Base-by-base conservation (phyloP, 2,113 vertebrate genomes). In the Okapia johnstoni region DNA sequence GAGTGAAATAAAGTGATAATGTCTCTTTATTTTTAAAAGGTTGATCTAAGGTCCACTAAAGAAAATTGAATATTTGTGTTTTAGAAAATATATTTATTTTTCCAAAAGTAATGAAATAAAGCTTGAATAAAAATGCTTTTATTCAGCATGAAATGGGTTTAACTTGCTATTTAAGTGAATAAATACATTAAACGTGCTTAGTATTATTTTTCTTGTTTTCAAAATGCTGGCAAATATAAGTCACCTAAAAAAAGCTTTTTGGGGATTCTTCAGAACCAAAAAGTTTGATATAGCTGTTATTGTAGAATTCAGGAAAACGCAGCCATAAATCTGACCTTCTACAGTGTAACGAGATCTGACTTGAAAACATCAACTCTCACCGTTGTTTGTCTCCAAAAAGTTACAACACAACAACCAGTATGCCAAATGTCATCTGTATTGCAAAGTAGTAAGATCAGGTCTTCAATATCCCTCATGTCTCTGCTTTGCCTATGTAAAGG, bases 121-220 rank as follows among this genome's bases (percentile, higher is more conserved):
- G n/a, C n/a, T n/a, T n/a, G n/a, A n/a, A n/a, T n/a, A n/a, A n/a
- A n/a, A n/a, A n/a, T n/a, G n/a, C n/a, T n/a, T n/a, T 90, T 77
- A 40, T 57, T 90, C 61, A 83, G 16, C 36, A 90, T 76, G 14
- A 92, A 93, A 54, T 40, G 2, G 1, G 7, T 25, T 54, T 73
- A 60, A 50, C 6, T 70, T 93, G 13, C 14, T 70, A 30, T 92
- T 60, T 76, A n/a, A 96, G 21, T 57, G 14, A 95, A 94, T 61
- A 30, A 77, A 73, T 92, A 26, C 30, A n/a, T 36, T 95, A 57
- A 93, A 88, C 70, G 11, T 21, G 14, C 14, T 50, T 70, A 86
- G n/a, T 11, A 90, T 90, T 86, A 48, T 66, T 88, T 88, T 93
- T 83, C 11, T 55, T 55, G n/a, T 83, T 93, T 96, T 96, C 60